Base-by-base conservation (phyloP, 1,140 invertebrate species). In the Acromyrmex echinatior region DNA sequence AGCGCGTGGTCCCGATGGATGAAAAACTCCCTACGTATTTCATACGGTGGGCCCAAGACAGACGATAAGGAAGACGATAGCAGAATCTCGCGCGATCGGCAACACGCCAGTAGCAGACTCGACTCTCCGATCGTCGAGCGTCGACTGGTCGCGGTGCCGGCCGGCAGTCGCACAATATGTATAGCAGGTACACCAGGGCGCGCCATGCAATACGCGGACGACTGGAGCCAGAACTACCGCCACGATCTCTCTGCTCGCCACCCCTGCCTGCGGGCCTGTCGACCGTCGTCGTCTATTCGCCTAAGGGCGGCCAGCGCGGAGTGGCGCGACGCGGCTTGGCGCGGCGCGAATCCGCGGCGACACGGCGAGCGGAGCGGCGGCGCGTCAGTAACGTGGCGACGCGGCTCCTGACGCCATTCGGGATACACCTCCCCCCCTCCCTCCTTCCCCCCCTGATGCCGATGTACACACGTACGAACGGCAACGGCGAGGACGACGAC, bases 401-500 rank as follows among this genome's bases (percentile, higher is more conserved):
- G 92, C 88, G 87, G 91, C 88, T 93, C 92, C 93, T 93, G 93
- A 93, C 93, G 93, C 93, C 93, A 90, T 90, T 92, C 87, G 88
- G 68, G 71, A 91, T 88, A 60, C 73, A 71, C 76, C 74, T 5
- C 31, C 4, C 3, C 3, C 4, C 31, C 31, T 31, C 4, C 31
- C 0, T 0, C 31, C 31, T 0, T n/a, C 0, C 63, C 49, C 3
- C 10, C 18, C 18, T 5, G 35, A 35, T 18, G 16, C 16, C 58
- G 58, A 65, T 18, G 3, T 79, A 68, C 76, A 60, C 73, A 56
- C 51, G 35, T 21, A 18, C 12, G 14, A 49, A 18, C 63, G 49
- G 35, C 62, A 45, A 25, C 12, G 45, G 9, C 68, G 65, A n/a
- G 3, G 51, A 25, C n/a, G 21, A 16, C 18, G 49, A 18, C 18